Evolutionary conservation across 2,113 vertebrate species (phyloP).

Genomic region (Falco punctatus): DNA sequence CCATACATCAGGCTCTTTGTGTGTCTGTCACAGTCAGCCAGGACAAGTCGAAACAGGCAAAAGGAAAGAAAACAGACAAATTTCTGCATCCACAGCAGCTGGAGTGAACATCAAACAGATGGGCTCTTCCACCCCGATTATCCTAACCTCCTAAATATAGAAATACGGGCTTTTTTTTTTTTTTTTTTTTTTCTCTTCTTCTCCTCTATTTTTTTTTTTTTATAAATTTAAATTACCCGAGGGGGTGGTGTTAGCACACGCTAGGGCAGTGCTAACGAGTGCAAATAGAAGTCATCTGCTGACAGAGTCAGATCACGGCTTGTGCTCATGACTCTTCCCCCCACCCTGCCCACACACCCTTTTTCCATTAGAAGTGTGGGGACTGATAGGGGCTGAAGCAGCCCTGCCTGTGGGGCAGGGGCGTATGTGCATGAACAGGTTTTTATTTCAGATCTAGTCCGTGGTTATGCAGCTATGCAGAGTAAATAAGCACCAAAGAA

Average conservation of each 20-base stretch:
- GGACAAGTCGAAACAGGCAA: slow-evolving; percentile 57
- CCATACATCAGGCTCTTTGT: background rate
- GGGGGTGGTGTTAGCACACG: slow-evolving; percentile 80
- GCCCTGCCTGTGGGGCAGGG: background rate
- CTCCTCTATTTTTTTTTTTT: background rate
- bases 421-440: background rate
- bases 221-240: slow-evolving; percentile 82
- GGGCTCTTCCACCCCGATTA: slow-evolving; percentile 87
- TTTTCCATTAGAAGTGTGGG: background rate
- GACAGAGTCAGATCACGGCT: slow-evolving; percentile 63
- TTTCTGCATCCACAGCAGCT: slow-evolving; percentile 78
- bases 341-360: background rate
- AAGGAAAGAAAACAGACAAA: slow-evolving; percentile 69
- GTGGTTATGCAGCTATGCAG: background rate
- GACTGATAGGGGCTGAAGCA: background rate
- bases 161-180: slow-evolving; percentile 63
- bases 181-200: background rate
- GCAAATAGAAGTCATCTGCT: slow-evolving; percentile 81
- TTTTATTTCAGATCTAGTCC: background rate
- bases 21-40: slow-evolving; percentile 49
- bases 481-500: background rate
- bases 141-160: slow-evolving; percentile 85
- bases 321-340: slow-evolving; percentile 38
- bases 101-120: slow-evolving; percentile 83
- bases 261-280: slow-evolving; percentile 79